Evolutionary conservation across 2,797 vertebrate genomes (phyloP).

Genomic region (Oryzias dopingdopingensis): DNA sequence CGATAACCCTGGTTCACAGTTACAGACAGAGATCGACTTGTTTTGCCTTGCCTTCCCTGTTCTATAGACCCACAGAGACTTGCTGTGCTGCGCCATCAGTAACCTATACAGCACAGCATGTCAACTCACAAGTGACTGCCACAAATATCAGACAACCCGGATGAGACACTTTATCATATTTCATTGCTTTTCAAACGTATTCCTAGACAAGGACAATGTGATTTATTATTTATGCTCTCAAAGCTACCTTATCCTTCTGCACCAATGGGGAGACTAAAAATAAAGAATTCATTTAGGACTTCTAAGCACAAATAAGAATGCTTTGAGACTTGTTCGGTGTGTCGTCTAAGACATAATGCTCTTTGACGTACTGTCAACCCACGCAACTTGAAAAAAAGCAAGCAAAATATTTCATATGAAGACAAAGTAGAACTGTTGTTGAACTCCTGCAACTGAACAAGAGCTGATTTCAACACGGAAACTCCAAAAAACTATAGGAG

Average conservation of each 20-base stretch:
- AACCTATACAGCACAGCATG: conserved; percentile 74
- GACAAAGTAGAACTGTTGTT: conserved; percentile 21
- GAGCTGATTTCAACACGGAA: conserved; percentile 6
- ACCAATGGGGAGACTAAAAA: conserved; percentile 74
- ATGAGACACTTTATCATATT: conserved; percentile 84
- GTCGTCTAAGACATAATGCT: conserved; percentile 42
- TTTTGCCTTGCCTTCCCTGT: conserved; percentile 75
- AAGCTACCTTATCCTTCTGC: conserved; percentile 76
- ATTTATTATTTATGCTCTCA: conserved; percentile 83
- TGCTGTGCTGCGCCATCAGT: conserved; percentile 71
- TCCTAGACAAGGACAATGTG: conserved; percentile 76
- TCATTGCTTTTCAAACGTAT: conserved; percentile 83
- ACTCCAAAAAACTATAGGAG: conserved; percentile 9
- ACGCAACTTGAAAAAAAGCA: conserved; percentile 33
- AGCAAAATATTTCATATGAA: conserved; percentile 8
- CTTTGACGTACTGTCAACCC: conserved; percentile 27
- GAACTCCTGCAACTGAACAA: conserved; percentile 8
- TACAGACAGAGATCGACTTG: conserved; percentile 74
- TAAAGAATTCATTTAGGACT: conserved; percentile 75
- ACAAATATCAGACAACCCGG: conserved; percentile 79
- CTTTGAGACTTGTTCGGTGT: conserved; percentile 38
- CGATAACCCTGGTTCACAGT: conserved; percentile 50
- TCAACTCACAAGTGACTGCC: conserved; percentile 81
- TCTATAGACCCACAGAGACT: conserved; percentile 76
- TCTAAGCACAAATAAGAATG: conserved; percentile 61